Evolutionary conservation across 2,113 vertebrate species (phyloP).

Genomic region (Otocyon megalotis): DNA sequence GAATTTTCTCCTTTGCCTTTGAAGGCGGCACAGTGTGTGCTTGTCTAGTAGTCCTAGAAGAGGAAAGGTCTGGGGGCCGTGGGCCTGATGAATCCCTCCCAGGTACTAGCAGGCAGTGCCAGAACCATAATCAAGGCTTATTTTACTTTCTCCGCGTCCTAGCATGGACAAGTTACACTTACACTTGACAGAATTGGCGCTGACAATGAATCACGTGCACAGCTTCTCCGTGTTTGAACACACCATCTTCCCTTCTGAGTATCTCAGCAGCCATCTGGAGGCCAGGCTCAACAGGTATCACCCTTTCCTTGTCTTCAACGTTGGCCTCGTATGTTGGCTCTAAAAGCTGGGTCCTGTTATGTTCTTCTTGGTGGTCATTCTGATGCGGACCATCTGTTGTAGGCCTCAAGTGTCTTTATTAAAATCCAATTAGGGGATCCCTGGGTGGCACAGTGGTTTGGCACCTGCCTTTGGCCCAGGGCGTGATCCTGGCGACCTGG

Average conservation of each 20-base stretch:
- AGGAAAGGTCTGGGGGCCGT: background rate
- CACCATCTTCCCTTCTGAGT: constrained; percentile 91
- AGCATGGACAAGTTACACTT: constrained; percentile 96
- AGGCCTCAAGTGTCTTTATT: background rate
- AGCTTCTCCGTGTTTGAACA: constrained; percentile 92
- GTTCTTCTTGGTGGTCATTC: background rate
- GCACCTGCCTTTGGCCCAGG: no score
- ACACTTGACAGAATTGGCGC: constrained; percentile 91
- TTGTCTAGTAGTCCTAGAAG: background rate
- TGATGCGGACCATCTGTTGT: background rate
- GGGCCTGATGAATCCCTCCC: background rate
- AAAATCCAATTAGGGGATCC: background rate
- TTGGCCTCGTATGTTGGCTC: background rate
- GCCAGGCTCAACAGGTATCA: constrained; percentile 90
- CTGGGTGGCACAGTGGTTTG: no score
- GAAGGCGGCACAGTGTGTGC: background rate
- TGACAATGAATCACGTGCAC: constrained; percentile 88
- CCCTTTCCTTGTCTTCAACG: background rate
- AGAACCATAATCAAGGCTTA: constrained; percentile 20
- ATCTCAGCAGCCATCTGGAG: constrained; percentile 94
- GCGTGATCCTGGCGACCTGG: no score
- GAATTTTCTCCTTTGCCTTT: constrained; percentile 27
- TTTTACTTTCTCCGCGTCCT: background rate
- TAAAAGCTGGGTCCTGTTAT: background rate
- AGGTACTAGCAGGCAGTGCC: background rate